Percentiles rank a stretch among this genome's conserved stretches.
These are phyloP conservation scores for Elysia chlorotica DNA, from an alignment of 1,140 invertebrate genomes.

Conservation along the genomic window DNA sequence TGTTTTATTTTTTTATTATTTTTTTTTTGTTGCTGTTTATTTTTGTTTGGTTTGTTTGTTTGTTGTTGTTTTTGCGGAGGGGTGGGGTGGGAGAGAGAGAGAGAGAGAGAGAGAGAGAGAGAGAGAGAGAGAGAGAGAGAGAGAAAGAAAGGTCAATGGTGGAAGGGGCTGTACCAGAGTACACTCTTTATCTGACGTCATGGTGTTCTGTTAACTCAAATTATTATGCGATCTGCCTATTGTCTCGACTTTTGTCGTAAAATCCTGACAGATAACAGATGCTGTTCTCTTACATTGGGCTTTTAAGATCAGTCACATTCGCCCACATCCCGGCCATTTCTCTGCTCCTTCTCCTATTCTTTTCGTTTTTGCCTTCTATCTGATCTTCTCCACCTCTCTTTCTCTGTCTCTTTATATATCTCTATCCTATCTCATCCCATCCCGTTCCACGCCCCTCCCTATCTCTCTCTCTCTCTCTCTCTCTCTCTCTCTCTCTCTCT, in stretches of 20 bases:
- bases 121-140: constrained; percentile 6
- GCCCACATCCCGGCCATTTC: too few species aligned
- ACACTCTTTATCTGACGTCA: not conserved
- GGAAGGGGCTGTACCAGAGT: not conserved
- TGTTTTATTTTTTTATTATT: not conserved
- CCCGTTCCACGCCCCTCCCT: too few species aligned
- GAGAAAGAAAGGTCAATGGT: not conserved
- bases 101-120: not conserved
- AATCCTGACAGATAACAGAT: not conserved
- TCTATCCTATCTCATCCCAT: too few species aligned
- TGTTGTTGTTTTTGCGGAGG: not conserved
- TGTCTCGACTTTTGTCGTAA: not conserved
- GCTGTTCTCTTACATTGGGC: too few species aligned
- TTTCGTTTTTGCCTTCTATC: too few species aligned
- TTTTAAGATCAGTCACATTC: too few species aligned
- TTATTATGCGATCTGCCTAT: not conserved
- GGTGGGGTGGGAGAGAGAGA: not conserved
- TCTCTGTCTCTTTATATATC: too few species aligned
- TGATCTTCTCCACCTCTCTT: too few species aligned
- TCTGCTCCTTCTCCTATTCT: too few species aligned
- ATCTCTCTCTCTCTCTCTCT: too few species aligned
- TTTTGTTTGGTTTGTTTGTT: not conserved
- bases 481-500: too few species aligned
- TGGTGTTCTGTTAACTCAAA: not conserved
- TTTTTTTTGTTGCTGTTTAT: not conserved